A percentile compares a stretch with the other conserved stretches of the same genome.
These are phyloP conservation scores for Matsumyia berberina DNA, from an alignment of 2,888 invertebrate genomes.

Conservation along the genomic window DNA sequence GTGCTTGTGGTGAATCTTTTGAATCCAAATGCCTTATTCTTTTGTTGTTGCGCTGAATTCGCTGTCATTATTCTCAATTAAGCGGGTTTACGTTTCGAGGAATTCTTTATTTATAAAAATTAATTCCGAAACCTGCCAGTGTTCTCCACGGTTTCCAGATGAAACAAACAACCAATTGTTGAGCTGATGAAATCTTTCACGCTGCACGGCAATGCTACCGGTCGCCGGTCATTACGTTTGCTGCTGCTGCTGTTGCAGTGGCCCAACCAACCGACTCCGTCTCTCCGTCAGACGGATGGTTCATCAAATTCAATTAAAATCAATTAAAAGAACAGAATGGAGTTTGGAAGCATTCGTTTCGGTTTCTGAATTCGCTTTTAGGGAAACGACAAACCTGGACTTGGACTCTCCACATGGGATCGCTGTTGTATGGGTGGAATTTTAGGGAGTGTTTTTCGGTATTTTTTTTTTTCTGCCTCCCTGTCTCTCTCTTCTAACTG, in stretches of 20 bases:
- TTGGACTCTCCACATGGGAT: constrained; percentile 17
- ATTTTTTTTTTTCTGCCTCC: constrained; percentile 11
- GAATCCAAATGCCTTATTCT: constrained; percentile 41
- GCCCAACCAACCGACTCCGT: constrained; percentile 31
- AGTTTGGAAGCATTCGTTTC: constrained; percentile 62
- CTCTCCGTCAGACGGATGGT: constrained; percentile 61
- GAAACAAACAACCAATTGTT: constrained; percentile 77
- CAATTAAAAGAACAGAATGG: constrained; percentile 67
- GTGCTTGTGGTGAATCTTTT: constrained; percentile 42
- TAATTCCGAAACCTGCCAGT: constrained; percentile 68
- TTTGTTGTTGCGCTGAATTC: constrained; percentile 63
- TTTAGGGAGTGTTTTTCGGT: constrained; percentile 26
- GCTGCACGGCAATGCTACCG: constrained; percentile 71
- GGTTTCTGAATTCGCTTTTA: constrained; percentile 46
- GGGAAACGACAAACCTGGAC: constrained; percentile 52
- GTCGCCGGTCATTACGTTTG: constrained; percentile 57
- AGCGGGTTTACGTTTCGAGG: constrained; percentile 73
- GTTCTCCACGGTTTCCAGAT: constrained; percentile 52
- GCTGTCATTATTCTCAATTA: constrained; percentile 76
- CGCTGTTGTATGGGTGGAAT: constrained; percentile 37
- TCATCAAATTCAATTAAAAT: constrained; percentile 76
- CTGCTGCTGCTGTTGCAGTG: constrained; percentile 22
- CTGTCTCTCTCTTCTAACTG: not conserved
- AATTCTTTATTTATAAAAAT: constrained; percentile 64
- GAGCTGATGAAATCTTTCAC: constrained; percentile 73